phyloP scores from a whole-genome alignment of 2,888 invertebrate species.

The Pteria penguin region DNA sequence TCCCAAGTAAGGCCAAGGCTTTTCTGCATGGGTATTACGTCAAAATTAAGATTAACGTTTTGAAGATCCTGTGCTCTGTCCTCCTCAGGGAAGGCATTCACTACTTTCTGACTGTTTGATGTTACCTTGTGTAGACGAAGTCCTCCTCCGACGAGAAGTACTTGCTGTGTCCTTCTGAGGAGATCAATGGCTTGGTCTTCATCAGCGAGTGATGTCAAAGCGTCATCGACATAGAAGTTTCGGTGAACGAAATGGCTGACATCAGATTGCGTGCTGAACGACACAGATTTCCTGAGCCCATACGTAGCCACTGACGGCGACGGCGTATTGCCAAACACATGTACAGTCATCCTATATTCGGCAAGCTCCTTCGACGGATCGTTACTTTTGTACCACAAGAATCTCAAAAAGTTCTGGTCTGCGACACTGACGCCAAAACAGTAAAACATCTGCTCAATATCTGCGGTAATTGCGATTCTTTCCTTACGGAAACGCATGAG shows the following conservation, averaged over 20 bases:
- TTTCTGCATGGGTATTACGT: constrained; percentile 34
- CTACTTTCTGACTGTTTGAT: constrained; percentile 45
- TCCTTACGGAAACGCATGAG: constrained; percentile 47
- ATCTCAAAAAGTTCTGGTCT: constrained; percentile 46
- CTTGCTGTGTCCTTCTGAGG: constrained; percentile 35
- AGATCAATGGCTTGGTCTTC: constrained; percentile 36
- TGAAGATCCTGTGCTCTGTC: constrained; percentile 47
- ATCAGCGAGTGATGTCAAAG: constrained; percentile 33
- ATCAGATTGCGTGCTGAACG: constrained; percentile 16
- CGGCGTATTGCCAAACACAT: constrained; percentile 51
- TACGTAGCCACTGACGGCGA: constrained; percentile 47
- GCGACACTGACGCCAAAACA: constrained; percentile 40
- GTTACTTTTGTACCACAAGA: constrained; percentile 53
- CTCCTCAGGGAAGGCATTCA: constrained; percentile 47
- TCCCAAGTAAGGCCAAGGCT: constrained; percentile 49
- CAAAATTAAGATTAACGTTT: constrained; percentile 40
- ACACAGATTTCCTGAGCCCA: constrained; percentile 43
- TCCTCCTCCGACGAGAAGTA: constrained; percentile 45
- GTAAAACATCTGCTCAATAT: constrained; percentile 55
- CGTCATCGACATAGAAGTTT: constrained; percentile 58
- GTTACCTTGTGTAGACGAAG: constrained; percentile 55
- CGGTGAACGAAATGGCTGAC: constrained; percentile 35
- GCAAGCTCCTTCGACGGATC: constrained; percentile 28
- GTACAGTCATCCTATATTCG: constrained; percentile 50
- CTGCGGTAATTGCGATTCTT: constrained; percentile 39